phyloP scores from a whole-genome alignment of 2,797 vertebrate species.

The Xiphophorus birchmanni region DNA sequence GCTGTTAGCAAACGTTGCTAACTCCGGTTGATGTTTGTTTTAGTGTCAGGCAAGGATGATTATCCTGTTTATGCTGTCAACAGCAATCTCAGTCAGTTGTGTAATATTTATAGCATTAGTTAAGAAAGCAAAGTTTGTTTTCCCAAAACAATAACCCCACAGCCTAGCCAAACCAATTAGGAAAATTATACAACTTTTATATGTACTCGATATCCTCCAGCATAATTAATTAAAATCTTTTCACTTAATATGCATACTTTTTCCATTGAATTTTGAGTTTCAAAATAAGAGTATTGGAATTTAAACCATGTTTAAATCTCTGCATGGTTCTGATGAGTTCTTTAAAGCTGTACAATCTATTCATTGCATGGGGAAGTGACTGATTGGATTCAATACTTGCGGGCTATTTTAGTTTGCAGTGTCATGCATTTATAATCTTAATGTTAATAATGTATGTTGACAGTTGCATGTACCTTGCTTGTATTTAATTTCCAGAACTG shows the following conservation, averaged over 20 bases:
- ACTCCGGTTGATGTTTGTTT: neutral
- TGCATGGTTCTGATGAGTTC: neutral
- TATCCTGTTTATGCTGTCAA: neutral
- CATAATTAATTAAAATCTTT: neutral
- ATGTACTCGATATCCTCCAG: neutral
- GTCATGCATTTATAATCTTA: neutral
- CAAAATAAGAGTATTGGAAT: neutral
- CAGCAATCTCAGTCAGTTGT: neutral
- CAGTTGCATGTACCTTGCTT: neutral
- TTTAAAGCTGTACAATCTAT: neutral
- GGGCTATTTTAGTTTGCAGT: neutral
- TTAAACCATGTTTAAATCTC: no score
- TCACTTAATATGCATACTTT: neutral
- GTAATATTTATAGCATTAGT: neutral
- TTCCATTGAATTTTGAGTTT: neutral
- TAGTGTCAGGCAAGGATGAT: neutral
- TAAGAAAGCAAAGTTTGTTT: neutral
- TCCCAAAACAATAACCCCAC: neutral
- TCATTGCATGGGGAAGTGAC: neutral
- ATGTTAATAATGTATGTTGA: neutral
- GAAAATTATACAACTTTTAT: neutral
- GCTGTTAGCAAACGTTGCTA: conserved; percentile 39
- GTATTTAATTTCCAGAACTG: neutral
- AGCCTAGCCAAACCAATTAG: neutral
- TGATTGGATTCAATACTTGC: neutral